Base-by-base conservation (phyloP, 2,797 vertebrate species). In the Gymnocypris eckloni region DNA sequence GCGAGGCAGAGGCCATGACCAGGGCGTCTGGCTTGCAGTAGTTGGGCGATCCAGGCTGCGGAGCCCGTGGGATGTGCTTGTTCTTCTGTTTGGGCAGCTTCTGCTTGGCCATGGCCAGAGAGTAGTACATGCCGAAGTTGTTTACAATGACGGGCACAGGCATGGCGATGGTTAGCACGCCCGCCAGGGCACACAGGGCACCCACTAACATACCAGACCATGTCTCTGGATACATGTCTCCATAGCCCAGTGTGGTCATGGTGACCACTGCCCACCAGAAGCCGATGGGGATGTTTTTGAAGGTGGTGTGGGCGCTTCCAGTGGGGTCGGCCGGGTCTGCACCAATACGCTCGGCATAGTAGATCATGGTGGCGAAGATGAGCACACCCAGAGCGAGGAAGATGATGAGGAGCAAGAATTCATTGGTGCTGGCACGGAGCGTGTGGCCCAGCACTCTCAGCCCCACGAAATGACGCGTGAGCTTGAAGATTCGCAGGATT, bases 51-150 rank as follows among this genome's bases (percentile, higher is more conserved):
- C 98, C 98, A 86, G 98, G 97, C 94, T 99, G 98, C 71, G 98
- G 98, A 10, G 98, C 97, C 90, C 98, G 95, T 0, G 98, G 98
- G 94, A 99, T 99, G 96, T 99, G 98, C 96, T 99, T 99, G 96
- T 99, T 99, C 96, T 98, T 99, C 96, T 99, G 99, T 97, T 99
- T 99, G 94, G 98, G 98, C 94, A 99, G 96, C 96, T 99, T 99
- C 96, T 99, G 98, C 95, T 99, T 99, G 94, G 98, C 98, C 98
- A 99, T 99, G 92, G 98, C 98, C 95, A 99, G 95, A 87, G 98
- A 99, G 96, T 99, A 99, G 95, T 99, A 99, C 98, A 99, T 99
- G 94, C 98, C 98, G 39, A 99, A 99, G 96, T 99, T 99, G 97
- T 99, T 99, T 94, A 99, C 98, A 89, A 99, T 99, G 95, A 99